Base-by-base conservation (phyloP, 2,888 invertebrate species). In the Cosmia pyralina region DNA sequence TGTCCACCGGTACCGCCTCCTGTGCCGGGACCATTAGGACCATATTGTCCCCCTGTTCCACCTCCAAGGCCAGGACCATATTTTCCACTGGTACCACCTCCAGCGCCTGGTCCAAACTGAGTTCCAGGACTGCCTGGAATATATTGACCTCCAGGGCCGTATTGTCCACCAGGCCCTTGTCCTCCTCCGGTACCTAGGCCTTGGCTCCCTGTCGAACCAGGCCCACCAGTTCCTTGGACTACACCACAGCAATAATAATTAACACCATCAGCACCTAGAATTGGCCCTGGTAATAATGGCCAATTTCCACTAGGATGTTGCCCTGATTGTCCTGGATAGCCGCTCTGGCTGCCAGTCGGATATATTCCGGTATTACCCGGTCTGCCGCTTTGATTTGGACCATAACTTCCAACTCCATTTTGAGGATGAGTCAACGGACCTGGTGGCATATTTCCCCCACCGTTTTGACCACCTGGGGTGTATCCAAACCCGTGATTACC, bases 161-260 rank as follows among this genome's bases (percentile, higher is more conserved):
- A 79, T n/a, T 69, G 50, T 19, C 72, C 72, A 38, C 81, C 46
- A 70, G 57, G 38, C 28, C 74, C 79, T 63, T 65, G 75, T 13
- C 78, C 78, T 8, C 79, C 75, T 13, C 52, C 72, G 28, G 48
- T 46, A 19, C 75, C 75, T 13, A 41, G 15, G 1, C 60, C 53
- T 57, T 52, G 67, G 1, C 11, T 50, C 2, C 50, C 73, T 22
- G 66, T 41, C 10, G 46, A 67, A 62, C 78, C 53, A 63, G 71
- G n/a, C 5, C 75, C 77, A 69, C 68, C 67, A 17, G 74, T 55
- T 41, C 72, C 76, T 70, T 75, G 72, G 7, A 87, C 85, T 52
- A 89, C 87, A 79, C 92, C 87, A 80, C 92, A 92, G 69, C 92
- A 92, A 74, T 89, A 90, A 77, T 90, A 92, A 50, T 88, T 86